phyloP scores from a whole-genome alignment of 2,888 invertebrate genomes.

The Shargacucullia verbasci region DNA sequence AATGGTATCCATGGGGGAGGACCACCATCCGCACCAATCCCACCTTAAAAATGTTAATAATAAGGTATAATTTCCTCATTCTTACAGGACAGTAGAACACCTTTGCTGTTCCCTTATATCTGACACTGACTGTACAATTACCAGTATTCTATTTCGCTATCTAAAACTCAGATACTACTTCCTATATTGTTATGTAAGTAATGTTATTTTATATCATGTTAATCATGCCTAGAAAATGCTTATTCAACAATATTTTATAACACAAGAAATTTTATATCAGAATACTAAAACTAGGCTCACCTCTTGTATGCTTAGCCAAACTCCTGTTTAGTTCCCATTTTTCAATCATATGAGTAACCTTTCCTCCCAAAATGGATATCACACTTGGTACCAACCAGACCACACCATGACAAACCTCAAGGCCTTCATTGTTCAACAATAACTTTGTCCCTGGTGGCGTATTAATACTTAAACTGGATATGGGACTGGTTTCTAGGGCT shows the following conservation, averaged over 20 bases:
- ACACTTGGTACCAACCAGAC: slow-evolving; percentile 92
- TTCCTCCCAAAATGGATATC: slow-evolving; percentile 94
- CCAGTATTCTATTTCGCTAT: too few relatives aligned
- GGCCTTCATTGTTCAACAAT: slow-evolving; percentile 79
- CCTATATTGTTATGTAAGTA: too few relatives aligned
- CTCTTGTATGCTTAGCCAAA: slow-evolving; percentile 90
- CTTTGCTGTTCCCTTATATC: too few relatives aligned
- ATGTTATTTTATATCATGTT: too few relatives aligned
- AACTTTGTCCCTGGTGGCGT: slow-evolving; percentile 97
- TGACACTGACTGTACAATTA: too few relatives aligned
- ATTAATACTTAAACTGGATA: slow-evolving; percentile 92
- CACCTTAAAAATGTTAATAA: slow-evolving; percentile 69
- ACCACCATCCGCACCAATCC: slow-evolving; percentile 92
- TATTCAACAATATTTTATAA: too few relatives aligned
- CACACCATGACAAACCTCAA: slow-evolving; percentile 91
- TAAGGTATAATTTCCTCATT: neutral
- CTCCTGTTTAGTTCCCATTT: slow-evolving; percentile 95
- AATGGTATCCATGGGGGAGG: slow-evolving; percentile 98
- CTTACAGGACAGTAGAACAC: too few relatives aligned
- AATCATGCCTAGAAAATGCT: too few relatives aligned
- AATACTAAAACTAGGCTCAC: slow-evolving; percentile 64
- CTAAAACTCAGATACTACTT: too few relatives aligned
- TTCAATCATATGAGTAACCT: slow-evolving; percentile 94
- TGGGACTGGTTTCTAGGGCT: slow-evolving; percentile 93
- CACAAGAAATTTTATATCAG: neutral